Base-by-base conservation (phyloP, 2,888 invertebrate genomes). In the Drosophila buzzatii region DNA sequence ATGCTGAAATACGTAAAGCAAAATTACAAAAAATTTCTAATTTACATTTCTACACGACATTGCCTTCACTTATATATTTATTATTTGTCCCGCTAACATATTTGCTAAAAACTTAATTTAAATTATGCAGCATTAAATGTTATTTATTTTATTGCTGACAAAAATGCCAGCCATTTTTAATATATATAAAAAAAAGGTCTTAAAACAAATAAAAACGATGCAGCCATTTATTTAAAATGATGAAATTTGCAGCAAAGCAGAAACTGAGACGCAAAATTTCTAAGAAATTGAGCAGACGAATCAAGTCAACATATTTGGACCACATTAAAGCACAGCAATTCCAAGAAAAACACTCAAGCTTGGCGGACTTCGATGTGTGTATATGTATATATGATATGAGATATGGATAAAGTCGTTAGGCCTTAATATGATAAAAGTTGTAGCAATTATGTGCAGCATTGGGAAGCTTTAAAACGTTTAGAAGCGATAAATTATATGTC, bases 201-300 rank as follows among this genome's bases (percentile, higher is more conserved):
- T 20, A 16, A 16, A 14, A 5, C 12, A 18, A 8, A 35, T 10
- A 45, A 52, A 52, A 14, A n/a, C 35, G 7, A 5, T 14, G 20
- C 9, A n/a, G 27, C 23, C 37, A n/a, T 39, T 31, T 18, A 55
- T 41, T 41, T 41, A 41, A 41, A 55, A 41, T 41, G 3, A 55
- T 27, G 27, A 35, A 27, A 37, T 47, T 37, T 18, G 3, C 2
- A 60, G 31, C 14, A 31, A 10, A 31, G 39, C 39, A 16, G 33
- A 18, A 20, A 51, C 3, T 37, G 14, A 35, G 52, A 35, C 20
- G 20, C 18, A 60, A 39, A 18, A 51, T 20, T 52, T 35, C 60
- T 18, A 12, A 31, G 51, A 60, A 51, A 41, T 51, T 9, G 18
- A 18, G 20, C 31, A 10, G 14, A 51, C 12, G 18, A 52, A 52